A percentile compares a stretch with the other conserved stretches of the same genome.
These are phyloP conservation scores for Rhyacophila brunnea DNA, from an alignment of 1,140 invertebrate species.

Conservation along the genomic window DNA sequence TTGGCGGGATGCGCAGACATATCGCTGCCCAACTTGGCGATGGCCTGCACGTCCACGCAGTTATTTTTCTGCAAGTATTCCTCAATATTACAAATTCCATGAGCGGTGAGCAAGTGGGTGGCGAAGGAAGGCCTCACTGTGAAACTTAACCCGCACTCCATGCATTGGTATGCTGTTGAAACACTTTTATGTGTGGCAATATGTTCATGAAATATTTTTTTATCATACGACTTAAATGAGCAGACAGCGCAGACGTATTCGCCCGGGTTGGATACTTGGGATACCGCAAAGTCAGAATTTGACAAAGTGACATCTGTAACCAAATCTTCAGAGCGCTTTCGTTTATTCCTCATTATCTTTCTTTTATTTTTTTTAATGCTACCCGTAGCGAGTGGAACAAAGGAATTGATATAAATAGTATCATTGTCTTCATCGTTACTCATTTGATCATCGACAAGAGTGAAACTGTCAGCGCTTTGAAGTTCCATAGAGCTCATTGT, in stretches of 20 bases:
- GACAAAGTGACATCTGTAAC: background rate
- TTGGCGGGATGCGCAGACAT: constrained; percentile 39
- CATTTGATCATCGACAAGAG: too few relatives aligned
- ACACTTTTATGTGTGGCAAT: constrained; percentile 56
- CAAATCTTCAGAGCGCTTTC: background rate
- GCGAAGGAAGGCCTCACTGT: constrained; percentile 61
- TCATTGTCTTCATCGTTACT: background rate
- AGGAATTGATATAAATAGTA: background rate
- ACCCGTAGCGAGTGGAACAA: background rate
- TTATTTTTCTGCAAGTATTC: constrained; percentile 58
- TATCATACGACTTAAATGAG: constrained; percentile 57
- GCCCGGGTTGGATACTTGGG: constrained; percentile 17
- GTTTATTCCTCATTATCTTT: background rate
- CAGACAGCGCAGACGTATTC: constrained; percentile 23
- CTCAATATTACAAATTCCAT: constrained; percentile 58
- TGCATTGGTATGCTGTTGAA: constrained; percentile 61
- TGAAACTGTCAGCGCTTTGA: too few relatives aligned
- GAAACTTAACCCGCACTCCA: constrained; percentile 69
- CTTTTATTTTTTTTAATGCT: background rate
- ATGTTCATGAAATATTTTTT: constrained; percentile 53
- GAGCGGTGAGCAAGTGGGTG: constrained; percentile 63
- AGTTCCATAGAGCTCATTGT: too few relatives aligned
- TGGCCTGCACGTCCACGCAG: constrained; percentile 54
- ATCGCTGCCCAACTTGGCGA: constrained; percentile 44
- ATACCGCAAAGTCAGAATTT: constrained; percentile 20